Evolutionary conservation across 2,113 vertebrate species (phyloP).

Genomic region (Erythrocercus mccallii): DNA sequence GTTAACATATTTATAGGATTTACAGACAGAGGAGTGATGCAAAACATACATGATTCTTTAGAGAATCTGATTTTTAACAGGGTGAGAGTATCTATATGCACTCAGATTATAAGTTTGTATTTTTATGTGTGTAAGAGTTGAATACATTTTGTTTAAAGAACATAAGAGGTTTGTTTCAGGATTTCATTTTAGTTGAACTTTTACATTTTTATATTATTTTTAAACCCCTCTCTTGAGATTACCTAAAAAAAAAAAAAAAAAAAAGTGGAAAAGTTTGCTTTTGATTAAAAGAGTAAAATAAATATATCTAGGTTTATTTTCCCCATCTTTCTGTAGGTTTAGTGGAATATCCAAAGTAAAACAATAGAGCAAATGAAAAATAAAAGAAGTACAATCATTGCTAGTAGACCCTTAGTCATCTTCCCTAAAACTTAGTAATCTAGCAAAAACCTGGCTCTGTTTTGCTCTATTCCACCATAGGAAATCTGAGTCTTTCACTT

Average conservation of each 20-base stretch:
- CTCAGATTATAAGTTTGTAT: neutral
- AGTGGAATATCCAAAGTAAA: neutral
- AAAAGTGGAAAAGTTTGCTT: neutral
- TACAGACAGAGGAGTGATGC: neutral
- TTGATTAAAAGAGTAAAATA: neutral
- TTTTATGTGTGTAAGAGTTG: neutral
- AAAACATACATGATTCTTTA: neutral
- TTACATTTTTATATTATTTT: neutral
- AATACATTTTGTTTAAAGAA: neutral
- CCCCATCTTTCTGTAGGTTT: neutral
- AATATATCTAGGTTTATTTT: neutral
- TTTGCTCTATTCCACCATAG: neutral
- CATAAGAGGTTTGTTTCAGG: neutral
- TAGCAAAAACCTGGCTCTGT: neutral
- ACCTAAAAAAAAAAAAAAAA: neutral
- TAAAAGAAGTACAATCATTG: neutral
- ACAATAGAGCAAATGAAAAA: neutral
- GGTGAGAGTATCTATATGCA: neutral
- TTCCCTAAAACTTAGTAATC: neutral
- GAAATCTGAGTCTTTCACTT: neutral
- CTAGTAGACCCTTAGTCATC: neutral
- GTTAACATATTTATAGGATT: neutral
- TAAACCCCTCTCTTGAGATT: neutral
- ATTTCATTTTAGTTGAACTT: neutral
- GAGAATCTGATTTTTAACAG: neutral